Percentiles rank a stretch among this genome's conserved stretches.
Evolutionary conservation across 1,140 invertebrate genomes (phyloP).

Genomic region (Notospermus geniculatus): DNA sequence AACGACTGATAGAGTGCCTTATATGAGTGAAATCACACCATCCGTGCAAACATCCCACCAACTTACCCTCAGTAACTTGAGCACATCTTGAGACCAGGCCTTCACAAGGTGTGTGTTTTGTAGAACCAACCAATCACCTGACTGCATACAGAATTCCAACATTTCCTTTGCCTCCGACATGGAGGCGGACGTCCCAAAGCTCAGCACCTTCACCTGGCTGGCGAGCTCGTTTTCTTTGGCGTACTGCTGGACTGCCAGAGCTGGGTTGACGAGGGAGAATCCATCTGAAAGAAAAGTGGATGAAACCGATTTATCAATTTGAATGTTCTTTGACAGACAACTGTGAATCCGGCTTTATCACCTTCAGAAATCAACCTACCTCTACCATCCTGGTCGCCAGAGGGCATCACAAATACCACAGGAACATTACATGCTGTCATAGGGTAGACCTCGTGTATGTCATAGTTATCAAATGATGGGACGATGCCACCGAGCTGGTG

Average conservation of each 20-base stretch:
- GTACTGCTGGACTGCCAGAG: conserved; percentile 45
- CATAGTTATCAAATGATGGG: conserved; percentile 38
- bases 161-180: conserved; percentile 36
- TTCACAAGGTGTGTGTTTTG: conserved; percentile 50
- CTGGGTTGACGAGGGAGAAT: conserved; percentile 39
- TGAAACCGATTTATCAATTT: conserved; percentile 7
- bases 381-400: conserved; percentile 16
- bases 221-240: conserved; percentile 49
- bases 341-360: conserved; percentile 14
- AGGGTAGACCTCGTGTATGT: conserved; percentile 41
- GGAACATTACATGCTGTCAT: conserved; percentile 39
- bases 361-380: background rate
- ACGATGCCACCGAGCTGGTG: conserved; percentile 47
- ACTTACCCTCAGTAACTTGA: conserved; percentile 41
- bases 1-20: background rate
- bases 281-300: conserved; percentile 25
- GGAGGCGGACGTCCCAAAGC: conserved; percentile 43
- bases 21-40: background rate
- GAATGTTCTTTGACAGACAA: conserved; percentile 33
- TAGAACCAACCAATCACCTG: conserved; percentile 50
- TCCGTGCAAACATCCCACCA: background rate
- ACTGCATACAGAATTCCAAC: conserved; percentile 43
- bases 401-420: conserved; percentile 45
- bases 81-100: conserved; percentile 33
- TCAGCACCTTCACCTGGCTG: conserved; percentile 44